Conservation (phyloP, 2,113 vertebrate species). For the Oreochromis niloticus region DNA sequence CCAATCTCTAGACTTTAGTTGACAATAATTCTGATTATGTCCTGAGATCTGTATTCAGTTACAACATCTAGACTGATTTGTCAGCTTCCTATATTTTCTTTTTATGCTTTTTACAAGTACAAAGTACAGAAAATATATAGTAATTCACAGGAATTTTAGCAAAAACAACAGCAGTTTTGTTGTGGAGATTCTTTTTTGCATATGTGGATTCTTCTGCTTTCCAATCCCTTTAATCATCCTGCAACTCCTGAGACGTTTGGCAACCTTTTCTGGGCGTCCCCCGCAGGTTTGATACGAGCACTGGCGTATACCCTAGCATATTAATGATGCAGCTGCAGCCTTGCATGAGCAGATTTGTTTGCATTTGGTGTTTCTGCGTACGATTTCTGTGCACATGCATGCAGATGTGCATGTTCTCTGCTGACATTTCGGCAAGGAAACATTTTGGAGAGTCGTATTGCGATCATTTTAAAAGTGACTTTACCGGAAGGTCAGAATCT, state of each 20-base stretch:
- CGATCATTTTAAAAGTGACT: slow-evolving; percentile 7
- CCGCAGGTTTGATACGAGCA: neutral
- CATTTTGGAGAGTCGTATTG: neutral
- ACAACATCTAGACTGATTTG: neutral
- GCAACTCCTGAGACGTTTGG: neutral
- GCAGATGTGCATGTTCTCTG: neutral
- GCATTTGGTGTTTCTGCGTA: neutral
- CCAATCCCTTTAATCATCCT: neutral
- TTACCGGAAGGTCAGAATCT: slow-evolving; percentile 35
- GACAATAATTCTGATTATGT: neutral
- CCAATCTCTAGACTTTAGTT: neutral
- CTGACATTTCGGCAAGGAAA: slow-evolving; percentile 7
- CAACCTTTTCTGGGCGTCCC: neutral
- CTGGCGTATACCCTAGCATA: neutral
- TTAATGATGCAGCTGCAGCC: neutral
- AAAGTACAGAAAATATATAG: neutral
- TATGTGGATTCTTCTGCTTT: neutral
- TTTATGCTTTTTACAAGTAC: neutral
- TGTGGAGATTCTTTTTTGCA: neutral
- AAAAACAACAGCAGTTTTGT: neutral
- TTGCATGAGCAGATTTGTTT: neutral
- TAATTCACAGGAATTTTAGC: neutral
- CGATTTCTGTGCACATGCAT: neutral
- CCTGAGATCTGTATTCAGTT: neutral
- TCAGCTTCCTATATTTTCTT: neutral